These are phyloP conservation scores for Rhodophaea formosa DNA, from an alignment of 2,888 invertebrate genomes.

Conservation along the genomic window DNA sequence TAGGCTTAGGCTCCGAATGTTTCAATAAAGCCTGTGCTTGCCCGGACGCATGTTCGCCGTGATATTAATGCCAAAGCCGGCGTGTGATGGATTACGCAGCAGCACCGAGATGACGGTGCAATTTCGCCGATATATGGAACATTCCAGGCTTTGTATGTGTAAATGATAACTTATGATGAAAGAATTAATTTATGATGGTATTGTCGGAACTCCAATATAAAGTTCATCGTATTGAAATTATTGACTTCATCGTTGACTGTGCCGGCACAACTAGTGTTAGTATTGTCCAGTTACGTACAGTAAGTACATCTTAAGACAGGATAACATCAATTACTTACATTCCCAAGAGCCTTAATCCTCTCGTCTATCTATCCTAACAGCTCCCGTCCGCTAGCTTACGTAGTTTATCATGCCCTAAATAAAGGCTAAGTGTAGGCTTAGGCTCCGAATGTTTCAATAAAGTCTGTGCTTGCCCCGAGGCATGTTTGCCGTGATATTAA, in stretches of 20 bases:
- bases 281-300: too few relatives aligned
- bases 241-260: too few relatives aligned
- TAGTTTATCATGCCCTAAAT: not conserved
- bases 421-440: not conserved
- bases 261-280: too few relatives aligned
- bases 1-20: slow-evolving; percentile 8
- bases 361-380: not conserved
- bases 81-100: slow-evolving; percentile 13
- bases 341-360: not conserved
- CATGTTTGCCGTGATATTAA: slow-evolving; percentile 1
- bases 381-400: slow-evolving; percentile 3
- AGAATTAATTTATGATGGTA: not conserved
- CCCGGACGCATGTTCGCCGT: not conserved
- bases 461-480: slow-evolving; percentile 3
- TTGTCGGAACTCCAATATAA: too few relatives aligned
- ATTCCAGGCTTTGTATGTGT: slow-evolving; percentile 2
- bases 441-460: slow-evolving; percentile 11
- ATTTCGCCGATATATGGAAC: not conserved
- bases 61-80: slow-evolving; percentile 6
- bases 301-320: too few relatives aligned
- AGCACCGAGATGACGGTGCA: slow-evolving; percentile 4
- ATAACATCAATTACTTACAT: too few relatives aligned
- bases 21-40: slow-evolving; percentile 7
- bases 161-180: not conserved
- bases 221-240: too few relatives aligned